Evolutionary conservation across 64 coral and sea anemone species (phyloP), one percentile per base, ranked within the genome.

Genomic region (Porites australiensis): DNA sequence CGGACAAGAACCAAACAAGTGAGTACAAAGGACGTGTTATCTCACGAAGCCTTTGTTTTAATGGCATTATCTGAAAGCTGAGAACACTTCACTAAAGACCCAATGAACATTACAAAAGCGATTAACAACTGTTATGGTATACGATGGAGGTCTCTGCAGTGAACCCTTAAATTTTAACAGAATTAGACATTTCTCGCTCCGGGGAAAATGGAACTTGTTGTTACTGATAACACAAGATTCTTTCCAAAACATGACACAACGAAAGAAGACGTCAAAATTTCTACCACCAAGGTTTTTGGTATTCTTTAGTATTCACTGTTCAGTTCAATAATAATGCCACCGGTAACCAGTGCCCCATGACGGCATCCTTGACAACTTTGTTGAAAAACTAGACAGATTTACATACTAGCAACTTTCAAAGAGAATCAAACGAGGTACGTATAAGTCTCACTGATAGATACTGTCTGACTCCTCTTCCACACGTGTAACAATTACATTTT

Each of bases 61-160:
- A 43, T 84, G 48, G 63, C 63, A 68, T 20, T 50, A 48, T 52
- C 50, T 47, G 20, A 50, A 68, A 23, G 81, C 69, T 84, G 51
- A 65, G 63, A 68, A 84, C 62, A 66, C 61, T 84, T 46, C 16
- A 68, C 81, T 68, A 3, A 69, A 48, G 81, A 84, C 5, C 69
- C 81, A 84, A 69, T 84, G 81, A 51, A 84, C 37, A 84, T 18
- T 68, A 84, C 62, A 84, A 84, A 84, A 63, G 44, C 47, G 47
- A 84, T 84, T 84, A 48, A 68, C 51, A 67, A 50, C 47, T 45
- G 19, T 48, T 84, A 7, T 68, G 80, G 44, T 50, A 47, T 83
- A 50, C 19, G 44, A 83, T 7, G 19, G 20, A 5, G 19, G 3
- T 11, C 27, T 37, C 27, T 1, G 46, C 67, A 69, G 50, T 69